Conservation (phyloP, 53 echinoderm and acorn worm genomes). For the Mesocentrotus franciscanus region DNA sequence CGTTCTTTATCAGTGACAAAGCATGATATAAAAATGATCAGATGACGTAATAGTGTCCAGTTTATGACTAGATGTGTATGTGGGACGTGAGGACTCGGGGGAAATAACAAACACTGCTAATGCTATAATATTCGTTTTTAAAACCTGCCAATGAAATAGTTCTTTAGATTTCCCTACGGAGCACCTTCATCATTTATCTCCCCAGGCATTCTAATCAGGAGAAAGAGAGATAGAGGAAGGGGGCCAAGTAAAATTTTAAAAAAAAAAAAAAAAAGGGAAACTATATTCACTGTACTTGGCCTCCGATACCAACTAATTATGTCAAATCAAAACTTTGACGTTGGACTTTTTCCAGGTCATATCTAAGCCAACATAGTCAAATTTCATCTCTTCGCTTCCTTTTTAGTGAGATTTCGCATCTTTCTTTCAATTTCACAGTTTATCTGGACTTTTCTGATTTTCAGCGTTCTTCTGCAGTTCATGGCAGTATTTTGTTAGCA, state of each 20-base stretch:
- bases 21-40: not conserved
- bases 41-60: not conserved
- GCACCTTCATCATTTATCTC: not conserved
- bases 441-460: not conserved
- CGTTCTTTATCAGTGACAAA: not conserved
- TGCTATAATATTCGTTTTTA: not conserved
- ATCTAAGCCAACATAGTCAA: not conserved
- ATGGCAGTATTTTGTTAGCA: not conserved
- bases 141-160: not conserved
- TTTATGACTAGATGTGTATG: not conserved
- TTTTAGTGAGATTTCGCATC: not conserved
- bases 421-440: not conserved
- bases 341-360: not conserved
- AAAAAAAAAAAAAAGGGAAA: not conserved
- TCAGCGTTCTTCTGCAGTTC: not conserved
- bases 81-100: not conserved
- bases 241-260: not conserved
- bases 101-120: not conserved
- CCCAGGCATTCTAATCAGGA: not conserved
- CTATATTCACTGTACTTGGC: not conserved
- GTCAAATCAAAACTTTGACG: not conserved
- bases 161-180: not conserved
- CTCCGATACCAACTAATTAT: not conserved
- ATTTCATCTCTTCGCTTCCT: not conserved
- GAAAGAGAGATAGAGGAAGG: not conserved